Percentiles rank a stretch among this genome's conserved stretches.
Evolutionary conservation across 2,888 invertebrate species (phyloP).

Genomic region (Trachelus troglodyta): DNA sequence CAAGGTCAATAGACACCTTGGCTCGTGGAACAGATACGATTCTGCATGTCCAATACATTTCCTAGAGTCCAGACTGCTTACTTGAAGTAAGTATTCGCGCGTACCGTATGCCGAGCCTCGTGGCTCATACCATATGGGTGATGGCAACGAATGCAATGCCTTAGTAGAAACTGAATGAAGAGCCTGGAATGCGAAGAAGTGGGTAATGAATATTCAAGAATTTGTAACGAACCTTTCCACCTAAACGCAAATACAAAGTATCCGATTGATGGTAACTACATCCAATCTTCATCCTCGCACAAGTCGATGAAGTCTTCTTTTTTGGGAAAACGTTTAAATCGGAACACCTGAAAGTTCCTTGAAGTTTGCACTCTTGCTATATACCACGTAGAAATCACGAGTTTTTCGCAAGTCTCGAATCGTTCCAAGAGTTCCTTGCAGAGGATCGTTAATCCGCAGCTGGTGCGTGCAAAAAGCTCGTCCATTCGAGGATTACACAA

Average conservation of each 20-base stretch:
- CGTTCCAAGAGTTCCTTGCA: background rate
- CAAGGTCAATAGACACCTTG: background rate
- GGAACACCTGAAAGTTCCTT: background rate
- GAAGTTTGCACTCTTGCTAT: background rate
- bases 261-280: too few relatives aligned
- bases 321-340: background rate
- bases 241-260: background rate
- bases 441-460: background rate
- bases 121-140: background rate
- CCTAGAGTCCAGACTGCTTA: background rate
- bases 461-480: background rate
- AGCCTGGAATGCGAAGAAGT: background rate
- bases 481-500: background rate
- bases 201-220: background rate
- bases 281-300: background rate
- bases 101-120: background rate
- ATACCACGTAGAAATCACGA: background rate
- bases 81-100: background rate
- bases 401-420: background rate
- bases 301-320: background rate
- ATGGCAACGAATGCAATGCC: background rate
- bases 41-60: background rate
- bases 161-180: background rate
- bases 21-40: background rate
- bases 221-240: background rate